phyloP scores from a whole-genome alignment of 2,888 invertebrate genomes.

The Drosophila ezoana region DNA sequence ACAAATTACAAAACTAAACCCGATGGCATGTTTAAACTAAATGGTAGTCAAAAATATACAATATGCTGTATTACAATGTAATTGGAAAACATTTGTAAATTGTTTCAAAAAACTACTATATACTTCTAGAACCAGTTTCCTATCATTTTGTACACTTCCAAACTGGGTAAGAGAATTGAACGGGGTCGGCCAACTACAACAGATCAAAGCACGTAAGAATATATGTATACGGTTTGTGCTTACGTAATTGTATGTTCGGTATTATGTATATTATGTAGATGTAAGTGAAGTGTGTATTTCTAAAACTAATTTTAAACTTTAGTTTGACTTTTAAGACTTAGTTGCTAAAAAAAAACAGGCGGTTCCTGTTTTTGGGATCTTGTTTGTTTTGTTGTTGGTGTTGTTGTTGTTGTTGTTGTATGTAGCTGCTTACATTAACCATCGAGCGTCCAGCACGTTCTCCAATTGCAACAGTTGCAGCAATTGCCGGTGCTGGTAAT shows the following conservation, averaged over 20 bases:
- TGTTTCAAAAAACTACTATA: conserved; percentile 43
- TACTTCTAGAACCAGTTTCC: conserved; percentile 48
- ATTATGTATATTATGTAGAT: conserved; percentile 30
- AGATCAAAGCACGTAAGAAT: conserved; percentile 48
- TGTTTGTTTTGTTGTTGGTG: conserved; percentile 11
- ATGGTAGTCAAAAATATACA: conserved; percentile 72
- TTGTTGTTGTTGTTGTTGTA: conserved; percentile 32
- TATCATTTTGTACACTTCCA: conserved; percentile 58
- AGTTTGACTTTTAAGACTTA: conserved; percentile 78
- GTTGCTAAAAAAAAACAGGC: conserved; percentile 47
- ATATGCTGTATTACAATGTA: conserved; percentile 43
- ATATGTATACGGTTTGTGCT: conserved; percentile 33
- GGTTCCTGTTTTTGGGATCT: conserved; percentile 31
- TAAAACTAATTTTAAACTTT: conserved; percentile 69
- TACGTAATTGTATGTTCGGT: conserved; percentile 38
- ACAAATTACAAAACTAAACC: conserved; percentile 65
- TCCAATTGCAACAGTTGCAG: conserved; percentile 69
- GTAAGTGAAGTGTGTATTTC: conserved; percentile 33
- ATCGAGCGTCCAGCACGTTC: conserved; percentile 58
- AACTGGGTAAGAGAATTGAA: conserved; percentile 62
- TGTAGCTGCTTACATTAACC: conserved; percentile 49
- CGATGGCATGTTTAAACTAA: conserved; percentile 76
- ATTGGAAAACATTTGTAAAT: conserved; percentile 39
- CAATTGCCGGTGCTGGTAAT: conserved; percentile 49
- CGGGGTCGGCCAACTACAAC: conserved; percentile 38